phyloP scores from a whole-genome alignment of 2,797 vertebrate species.

The Adrianichthys oophorus region DNA sequence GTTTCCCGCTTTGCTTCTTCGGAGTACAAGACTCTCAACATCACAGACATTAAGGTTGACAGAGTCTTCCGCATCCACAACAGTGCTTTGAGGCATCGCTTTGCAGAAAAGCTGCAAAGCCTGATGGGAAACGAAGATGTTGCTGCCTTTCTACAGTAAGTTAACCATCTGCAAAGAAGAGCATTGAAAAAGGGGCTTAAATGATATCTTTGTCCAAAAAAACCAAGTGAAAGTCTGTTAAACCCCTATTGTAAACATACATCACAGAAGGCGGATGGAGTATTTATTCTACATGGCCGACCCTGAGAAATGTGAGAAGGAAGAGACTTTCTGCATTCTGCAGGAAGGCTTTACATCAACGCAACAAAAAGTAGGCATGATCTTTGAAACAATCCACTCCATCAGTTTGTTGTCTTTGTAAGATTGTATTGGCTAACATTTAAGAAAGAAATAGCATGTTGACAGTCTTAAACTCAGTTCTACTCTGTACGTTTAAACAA shows the following conservation, averaged over 20 bases:
- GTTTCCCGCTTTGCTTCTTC: conserved; percentile 79
- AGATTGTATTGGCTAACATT: conserved; percentile 1
- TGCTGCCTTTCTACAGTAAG: conserved; percentile 63
- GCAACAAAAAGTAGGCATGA: conserved; percentile 61
- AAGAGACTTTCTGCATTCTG: conserved; percentile 77
- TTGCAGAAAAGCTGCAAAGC: conserved; percentile 82
- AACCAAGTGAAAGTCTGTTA: neutral
- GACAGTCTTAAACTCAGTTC: conserved; percentile 4
- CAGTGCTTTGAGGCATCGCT: conserved; percentile 80
- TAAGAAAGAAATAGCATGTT: neutral
- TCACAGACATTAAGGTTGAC: conserved; percentile 80
- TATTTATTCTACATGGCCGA: conserved; percentile 83
- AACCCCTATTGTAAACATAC: conserved; percentile 56
- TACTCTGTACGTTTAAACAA: too few species aligned
- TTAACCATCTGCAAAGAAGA: conserved; percentile 16
- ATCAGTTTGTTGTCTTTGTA: neutral
- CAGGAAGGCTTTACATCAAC: conserved; percentile 81
- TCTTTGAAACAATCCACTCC: neutral
- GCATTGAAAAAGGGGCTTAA: neutral
- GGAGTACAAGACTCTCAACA: conserved; percentile 75
- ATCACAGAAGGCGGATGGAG: conserved; percentile 78
- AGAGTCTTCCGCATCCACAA: conserved; percentile 82
- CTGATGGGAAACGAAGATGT: conserved; percentile 71
- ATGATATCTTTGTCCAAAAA: neutral
- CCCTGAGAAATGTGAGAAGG: conserved; percentile 72